Evolutionary conservation across 2,797 vertebrate species (phyloP).

Genomic region (Coendou prehensilis): DNA sequence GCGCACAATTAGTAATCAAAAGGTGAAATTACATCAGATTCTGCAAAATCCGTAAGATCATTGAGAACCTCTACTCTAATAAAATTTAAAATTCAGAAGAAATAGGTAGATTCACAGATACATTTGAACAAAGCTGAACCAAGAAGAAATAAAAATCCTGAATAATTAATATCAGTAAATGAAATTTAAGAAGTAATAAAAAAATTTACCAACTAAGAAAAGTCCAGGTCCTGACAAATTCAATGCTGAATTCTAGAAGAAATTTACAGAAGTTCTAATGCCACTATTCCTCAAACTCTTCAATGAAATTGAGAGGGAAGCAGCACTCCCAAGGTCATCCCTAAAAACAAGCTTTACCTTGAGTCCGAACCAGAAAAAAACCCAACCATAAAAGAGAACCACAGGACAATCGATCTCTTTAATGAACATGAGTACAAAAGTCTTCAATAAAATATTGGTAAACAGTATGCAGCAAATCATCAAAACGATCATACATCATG

Average conservation of each 20-base stretch:
- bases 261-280: not conserved
- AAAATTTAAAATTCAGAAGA: not conserved
- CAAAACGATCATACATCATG: not conserved
- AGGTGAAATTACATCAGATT: not conserved
- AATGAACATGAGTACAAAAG: not conserved
- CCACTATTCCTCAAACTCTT: not conserved
- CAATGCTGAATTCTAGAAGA: not conserved
- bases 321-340: not conserved
- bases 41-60: not conserved
- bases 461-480: not conserved
- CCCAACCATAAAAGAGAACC: not conserved
- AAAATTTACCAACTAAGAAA: not conserved
- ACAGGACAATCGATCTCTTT: not conserved
- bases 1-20: not conserved
- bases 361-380: not conserved
- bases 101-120: not conserved
- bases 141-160: not conserved
- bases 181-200: not conserved
- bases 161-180: not conserved
- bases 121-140: not conserved
- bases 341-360: not conserved
- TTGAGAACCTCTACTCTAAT: not conserved
- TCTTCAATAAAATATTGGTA: not conserved
- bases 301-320: not conserved
- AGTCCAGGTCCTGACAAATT: not conserved